These are phyloP conservation scores for Nymphalis c-album DNA, from an alignment of 2,888 invertebrate species.

Conservation along the genomic window DNA sequence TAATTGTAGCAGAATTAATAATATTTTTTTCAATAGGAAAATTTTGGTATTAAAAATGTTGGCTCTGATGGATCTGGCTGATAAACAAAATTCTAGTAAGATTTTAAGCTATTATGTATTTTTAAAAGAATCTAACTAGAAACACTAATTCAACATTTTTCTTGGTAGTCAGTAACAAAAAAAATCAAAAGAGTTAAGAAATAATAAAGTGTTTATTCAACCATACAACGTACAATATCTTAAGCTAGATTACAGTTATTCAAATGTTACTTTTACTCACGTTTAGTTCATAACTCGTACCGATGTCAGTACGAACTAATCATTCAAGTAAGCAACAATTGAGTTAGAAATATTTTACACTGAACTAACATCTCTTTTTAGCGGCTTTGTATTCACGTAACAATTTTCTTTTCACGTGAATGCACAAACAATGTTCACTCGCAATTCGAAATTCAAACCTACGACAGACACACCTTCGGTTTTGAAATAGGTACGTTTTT, in stretches of 20 bases:
- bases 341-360: conserved; percentile 48
- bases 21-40: not conserved
- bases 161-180: conserved; percentile 5
- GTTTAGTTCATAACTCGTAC: conserved; percentile 55
- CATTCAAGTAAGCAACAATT: conserved; percentile 62
- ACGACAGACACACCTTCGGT: conserved; percentile 62
- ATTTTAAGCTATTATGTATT: conserved; percentile 12
- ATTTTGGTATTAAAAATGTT: not conserved
- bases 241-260: conserved; percentile 59
- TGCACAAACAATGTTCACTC: conserved; percentile 62
- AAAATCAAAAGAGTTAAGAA: conserved; percentile 22
- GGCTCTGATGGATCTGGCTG: not conserved
- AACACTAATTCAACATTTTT: not conserved
- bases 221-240: conserved; percentile 43
- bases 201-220: conserved; percentile 46
- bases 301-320: conserved; percentile 57
- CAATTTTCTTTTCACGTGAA: conserved; percentile 61
- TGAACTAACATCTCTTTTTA: conserved; percentile 43
- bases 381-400: conserved; percentile 47
- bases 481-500: conserved; percentile 14
- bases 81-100: conserved; percentile 16
- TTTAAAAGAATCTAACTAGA: conserved; percentile 22
- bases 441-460: conserved; percentile 64
- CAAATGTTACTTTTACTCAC: conserved; percentile 69
- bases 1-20: not conserved